Conservation (phyloP, 2,888 invertebrate species). For the Microplitis manilae region DNA sequence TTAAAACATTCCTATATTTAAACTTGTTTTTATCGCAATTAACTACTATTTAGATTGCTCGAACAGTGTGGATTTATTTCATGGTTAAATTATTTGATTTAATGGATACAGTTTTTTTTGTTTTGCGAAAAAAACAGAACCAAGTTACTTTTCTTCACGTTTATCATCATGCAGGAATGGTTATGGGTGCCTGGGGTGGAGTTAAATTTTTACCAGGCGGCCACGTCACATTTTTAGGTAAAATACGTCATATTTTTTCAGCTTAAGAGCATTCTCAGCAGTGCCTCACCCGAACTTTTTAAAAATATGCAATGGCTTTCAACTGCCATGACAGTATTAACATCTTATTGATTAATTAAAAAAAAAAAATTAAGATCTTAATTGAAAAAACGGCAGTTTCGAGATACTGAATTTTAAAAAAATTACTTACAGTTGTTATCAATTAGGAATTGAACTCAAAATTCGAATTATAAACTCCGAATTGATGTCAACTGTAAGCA, state of each 20-base stretch:
- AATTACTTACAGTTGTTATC: too few relatives aligned
- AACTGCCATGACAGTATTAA: too few relatives aligned
- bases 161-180: constrained; percentile 90
- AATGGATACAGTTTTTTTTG: constrained; percentile 87
- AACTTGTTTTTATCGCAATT: constrained; percentile 11
- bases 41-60: constrained; percentile 69
- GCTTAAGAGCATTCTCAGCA: too few relatives aligned
- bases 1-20: background rate
- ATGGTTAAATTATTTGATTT: constrained; percentile 82
- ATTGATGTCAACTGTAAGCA: too few relatives aligned
- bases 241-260: constrained; percentile 22
- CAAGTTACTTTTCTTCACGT: constrained; percentile 89
- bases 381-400: too few relatives aligned
- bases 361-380: too few relatives aligned
- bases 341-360: too few relatives aligned
- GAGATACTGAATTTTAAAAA: too few relatives aligned
- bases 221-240: constrained; percentile 65
- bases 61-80: constrained; percentile 79
- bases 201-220: constrained; percentile 77
- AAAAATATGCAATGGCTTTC: too few relatives aligned
- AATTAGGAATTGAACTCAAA: too few relatives aligned
- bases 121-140: constrained; percentile 85
- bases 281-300: too few relatives aligned
- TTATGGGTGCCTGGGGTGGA: constrained; percentile 77
- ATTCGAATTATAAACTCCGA: too few relatives aligned